Evolutionary conservation across 2,797 vertebrate species (phyloP), one percentile per base, ranked within the genome.

Genomic region (Lerista edwardsae): DNA sequence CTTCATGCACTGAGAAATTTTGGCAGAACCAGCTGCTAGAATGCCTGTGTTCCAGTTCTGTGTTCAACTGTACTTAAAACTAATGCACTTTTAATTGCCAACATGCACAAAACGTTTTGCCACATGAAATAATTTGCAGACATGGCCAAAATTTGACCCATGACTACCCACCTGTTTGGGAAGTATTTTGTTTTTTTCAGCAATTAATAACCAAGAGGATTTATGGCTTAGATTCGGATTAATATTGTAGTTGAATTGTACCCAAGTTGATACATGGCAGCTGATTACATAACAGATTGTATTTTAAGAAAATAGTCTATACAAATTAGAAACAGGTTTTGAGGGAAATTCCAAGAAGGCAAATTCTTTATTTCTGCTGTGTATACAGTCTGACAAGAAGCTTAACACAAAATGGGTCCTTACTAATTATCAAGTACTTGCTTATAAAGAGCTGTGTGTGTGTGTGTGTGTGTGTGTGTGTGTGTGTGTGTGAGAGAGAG

Each of bases 251-350:
- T 11, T 85, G 69, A 85, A 85, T 74, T n/a, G 39, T 27, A 34
- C 7, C 34, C 11, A 23, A 23, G 34, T n/a, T n/a, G n/a, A 25
- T 65, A 41, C 23, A 74, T 57, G 61, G 8, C 62, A 39, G 39
- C 59, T 74, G 83, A 79, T 72, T 84, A 29, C 41, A 12, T 85
- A 85, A 74, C 31, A 55, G 69, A 57, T 84, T 73, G 47, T 31
- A 25, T 55, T 25, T 31, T 79, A 41, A 69, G 17, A 55, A 69
- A 34, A 47, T 71, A 84, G 77, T 84, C 82, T 23, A 61, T 71
- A 77, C 29, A 77, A 67, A 85, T 85, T 65, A 79, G 83, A 62
- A 79, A 68, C 62, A 84, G 27, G 55, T 51, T 62, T 72, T 36
- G 31, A 72, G 39, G 15, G 75, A 69, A 79, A 79, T 51, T 72